A percentile compares a stretch with the other conserved stretches of the same genome.
phyloP scores from a whole-genome alignment of 2,888 invertebrate species.

The Philhelius pedissequus region DNA sequence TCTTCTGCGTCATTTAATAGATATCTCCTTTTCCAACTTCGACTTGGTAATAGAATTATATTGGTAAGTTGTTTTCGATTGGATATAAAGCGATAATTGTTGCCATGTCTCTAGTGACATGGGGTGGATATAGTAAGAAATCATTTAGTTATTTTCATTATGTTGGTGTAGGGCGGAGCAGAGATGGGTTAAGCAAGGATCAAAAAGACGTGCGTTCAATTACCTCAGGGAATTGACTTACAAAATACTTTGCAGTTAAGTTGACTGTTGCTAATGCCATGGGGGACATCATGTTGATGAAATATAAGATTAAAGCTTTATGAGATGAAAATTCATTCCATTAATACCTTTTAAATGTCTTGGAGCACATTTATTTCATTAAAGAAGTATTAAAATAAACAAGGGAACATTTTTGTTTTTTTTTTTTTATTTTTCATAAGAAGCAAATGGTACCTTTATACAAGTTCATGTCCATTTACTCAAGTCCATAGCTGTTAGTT shows the following conservation, averaged over 20 bases:
- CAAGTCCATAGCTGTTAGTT: no score
- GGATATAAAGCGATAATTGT: slow-evolving; percentile 63
- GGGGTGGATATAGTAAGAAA: slow-evolving; percentile 7
- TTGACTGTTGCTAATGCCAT: slow-evolving; percentile 40
- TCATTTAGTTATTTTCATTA: slow-evolving; percentile 29
- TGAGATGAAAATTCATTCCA: slow-evolving; percentile 26
- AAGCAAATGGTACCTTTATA: no score
- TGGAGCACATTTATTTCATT: not conserved
- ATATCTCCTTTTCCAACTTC: not conserved
- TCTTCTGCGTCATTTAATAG: slow-evolving; percentile 44
- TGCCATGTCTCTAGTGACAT: slow-evolving; percentile 52
- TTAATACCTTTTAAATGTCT: slow-evolving; percentile 15
- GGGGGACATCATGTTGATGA: not conserved
- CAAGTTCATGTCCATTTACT: no score
- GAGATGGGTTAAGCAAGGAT: not conserved
- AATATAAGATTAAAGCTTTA: slow-evolving; percentile 24
- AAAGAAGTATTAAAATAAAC: not conserved
- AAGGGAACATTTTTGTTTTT: not conserved
- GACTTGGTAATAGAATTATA: slow-evolving; percentile 31
- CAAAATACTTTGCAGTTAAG: slow-evolving; percentile 42
- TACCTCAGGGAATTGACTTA: slow-evolving; percentile 56
- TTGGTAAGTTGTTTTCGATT: slow-evolving; percentile 36
- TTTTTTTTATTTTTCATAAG: no score
- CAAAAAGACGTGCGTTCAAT: slow-evolving; percentile 34
- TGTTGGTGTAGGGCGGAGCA: not conserved